Evolutionary conservation across 1,140 invertebrate species (phyloP), one percentile per base, ranked within the genome.

Genomic region (Drosophila repletoides): DNA sequence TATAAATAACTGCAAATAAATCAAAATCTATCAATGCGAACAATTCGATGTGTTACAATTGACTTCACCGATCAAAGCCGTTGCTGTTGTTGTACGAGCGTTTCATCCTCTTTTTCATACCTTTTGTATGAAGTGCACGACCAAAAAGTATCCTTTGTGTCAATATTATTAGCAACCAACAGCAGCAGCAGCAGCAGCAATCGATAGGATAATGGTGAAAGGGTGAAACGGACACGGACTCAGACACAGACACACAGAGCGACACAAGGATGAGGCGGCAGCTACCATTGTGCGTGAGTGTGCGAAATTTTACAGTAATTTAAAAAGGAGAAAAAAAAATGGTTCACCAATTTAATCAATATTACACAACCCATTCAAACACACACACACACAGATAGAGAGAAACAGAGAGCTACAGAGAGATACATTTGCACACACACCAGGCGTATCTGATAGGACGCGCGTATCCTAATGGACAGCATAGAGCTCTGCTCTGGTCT

Each of bases 291-390:
- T 69, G 68, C 61, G 80, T 86, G 81, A 88, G 83, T 87, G 81
- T 87, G 81, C 83, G 76, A 87, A 87, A 86, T 86, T 86, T 86
- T 87, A 87, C 81, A 86, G 81, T 88, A 87, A 87, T 81, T 87
- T 81, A 76, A 81, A 87, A 84, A 67, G 58, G 24, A 55, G 53
- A 40, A 66, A 67, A 29, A 66, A 51, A 66, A 76, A 26, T 73
- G 67, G 72, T 87, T 86, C 55, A 80, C 80, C 80, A 86, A 86
- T 86, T 86, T 86, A 86, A 86, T 86, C 80, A 86, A 86, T 86
- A 86, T 86, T 87, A 86, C 55, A 86, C 79, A 86, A 76, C 63
- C 68, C 68, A 80, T 74, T 67, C 55, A 63, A n/a, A 59, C 60
- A 63, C 48, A 72, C 61, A 60, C 55, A 38, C 40, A 53, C 21